These are phyloP conservation scores for Aplochiton taeniatus DNA, from an alignment of 2,797 vertebrate genomes.

Conservation along the genomic window DNA sequence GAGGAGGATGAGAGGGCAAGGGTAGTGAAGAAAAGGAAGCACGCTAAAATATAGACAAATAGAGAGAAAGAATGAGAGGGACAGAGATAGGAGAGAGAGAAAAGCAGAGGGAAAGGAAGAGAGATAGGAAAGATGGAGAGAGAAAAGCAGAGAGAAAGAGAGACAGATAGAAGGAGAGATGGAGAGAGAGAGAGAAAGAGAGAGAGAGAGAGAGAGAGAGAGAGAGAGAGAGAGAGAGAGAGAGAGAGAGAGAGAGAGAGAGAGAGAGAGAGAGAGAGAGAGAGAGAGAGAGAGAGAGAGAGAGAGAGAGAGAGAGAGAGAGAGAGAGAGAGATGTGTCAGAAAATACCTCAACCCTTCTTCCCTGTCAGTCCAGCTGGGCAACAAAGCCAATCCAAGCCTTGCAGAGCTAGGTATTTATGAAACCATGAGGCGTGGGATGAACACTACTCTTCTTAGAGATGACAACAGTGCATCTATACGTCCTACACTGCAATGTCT, in stretches of 20 bases:
- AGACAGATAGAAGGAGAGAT: too few relatives aligned
- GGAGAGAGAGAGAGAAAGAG: neutral
- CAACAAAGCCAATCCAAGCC: neutral
- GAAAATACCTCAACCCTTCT: neutral
- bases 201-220: constrained; percentile 7
- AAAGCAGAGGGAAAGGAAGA: constrained; percentile 5
- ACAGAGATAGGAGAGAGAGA: constrained; percentile 5
- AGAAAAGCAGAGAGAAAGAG: constrained; percentile 6
- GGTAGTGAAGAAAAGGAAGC: constrained; percentile 1
- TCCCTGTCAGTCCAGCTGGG: too few relatives aligned
- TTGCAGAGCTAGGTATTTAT: neutral
- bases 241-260: neutral
- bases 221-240: constrained; percentile 5
- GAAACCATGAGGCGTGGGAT: neutral
- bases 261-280: neutral
- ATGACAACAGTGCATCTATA: too few relatives aligned
- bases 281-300: constrained; percentile 6
- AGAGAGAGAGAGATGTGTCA: neutral
- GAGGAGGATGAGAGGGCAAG: neutral
- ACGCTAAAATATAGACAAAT: neutral
- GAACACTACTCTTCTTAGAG: neutral
- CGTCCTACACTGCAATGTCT: too few relatives aligned
- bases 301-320: neutral
- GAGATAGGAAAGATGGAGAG: constrained; percentile 3
- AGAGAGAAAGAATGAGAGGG: too few relatives aligned